Evolutionary conservation across 2,797 vertebrate species (phyloP).

Genomic region (Linurgus olivaceus): DNA sequence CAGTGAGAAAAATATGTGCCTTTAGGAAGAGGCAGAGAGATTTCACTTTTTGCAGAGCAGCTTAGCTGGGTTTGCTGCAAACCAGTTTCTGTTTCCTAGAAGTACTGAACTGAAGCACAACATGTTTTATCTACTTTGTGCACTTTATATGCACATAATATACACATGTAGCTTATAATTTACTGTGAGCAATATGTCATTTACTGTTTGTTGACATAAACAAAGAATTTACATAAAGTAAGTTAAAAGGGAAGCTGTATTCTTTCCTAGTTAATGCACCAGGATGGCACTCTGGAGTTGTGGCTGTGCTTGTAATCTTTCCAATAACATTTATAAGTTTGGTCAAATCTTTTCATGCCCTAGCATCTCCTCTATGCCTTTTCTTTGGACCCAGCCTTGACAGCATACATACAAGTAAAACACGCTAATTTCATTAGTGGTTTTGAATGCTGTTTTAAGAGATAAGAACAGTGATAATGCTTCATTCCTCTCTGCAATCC

Average conservation of each 20-base stretch:
- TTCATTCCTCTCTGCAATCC: not conserved
- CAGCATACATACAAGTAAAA: not conserved
- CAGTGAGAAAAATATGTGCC: not conserved
- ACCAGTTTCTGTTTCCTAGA: not conserved
- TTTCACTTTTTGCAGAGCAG: not conserved
- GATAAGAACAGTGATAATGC: not conserved
- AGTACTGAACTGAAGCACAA: not conserved
- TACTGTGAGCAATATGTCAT: not conserved
- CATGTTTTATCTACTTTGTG: not conserved
- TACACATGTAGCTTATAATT: not conserved
- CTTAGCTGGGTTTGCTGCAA: not conserved
- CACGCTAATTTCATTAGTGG: fast-evolving
- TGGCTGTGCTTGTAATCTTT: not conserved
- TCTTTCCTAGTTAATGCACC: not conserved
- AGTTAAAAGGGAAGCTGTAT: not conserved
- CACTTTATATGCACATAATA: not conserved
- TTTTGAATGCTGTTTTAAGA: not conserved
- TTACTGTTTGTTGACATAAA: not conserved
- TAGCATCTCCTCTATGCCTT: not conserved
- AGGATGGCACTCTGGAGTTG: not conserved
- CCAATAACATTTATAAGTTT: not conserved
- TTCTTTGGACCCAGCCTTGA: not conserved
- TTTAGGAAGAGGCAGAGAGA: not conserved
- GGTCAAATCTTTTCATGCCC: not conserved
- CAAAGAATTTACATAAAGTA: not conserved